phyloP scores from a whole-genome alignment of 2,797 vertebrate genomes.

The Cyprinella venusta region DNA sequence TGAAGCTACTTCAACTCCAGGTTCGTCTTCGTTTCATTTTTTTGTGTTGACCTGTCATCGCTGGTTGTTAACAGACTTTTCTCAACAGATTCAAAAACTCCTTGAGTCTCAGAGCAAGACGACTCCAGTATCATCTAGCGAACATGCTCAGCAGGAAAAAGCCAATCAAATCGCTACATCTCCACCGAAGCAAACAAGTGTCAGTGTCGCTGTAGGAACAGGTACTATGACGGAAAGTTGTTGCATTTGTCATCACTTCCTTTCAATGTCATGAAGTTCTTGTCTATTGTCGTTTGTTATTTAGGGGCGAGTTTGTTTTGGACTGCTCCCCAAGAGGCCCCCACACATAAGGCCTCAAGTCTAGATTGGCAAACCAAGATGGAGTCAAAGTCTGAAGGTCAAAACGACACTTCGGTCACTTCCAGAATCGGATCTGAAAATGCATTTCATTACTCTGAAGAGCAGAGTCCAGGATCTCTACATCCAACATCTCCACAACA shows the following conservation, averaged over 20 bases:
- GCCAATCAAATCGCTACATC: conserved; percentile 70
- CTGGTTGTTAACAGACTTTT: neutral
- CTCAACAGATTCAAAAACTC: conserved; percentile 88
- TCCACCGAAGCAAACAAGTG: conserved; percentile 65
- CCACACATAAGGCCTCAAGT: conserved; percentile 55
- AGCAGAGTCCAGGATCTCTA: conserved; percentile 45
- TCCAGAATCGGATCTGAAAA: conserved; percentile 71
- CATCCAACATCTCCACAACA: conserved; percentile 39
- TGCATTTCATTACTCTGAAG: conserved; percentile 50
- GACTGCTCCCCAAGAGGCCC: conserved; percentile 69
- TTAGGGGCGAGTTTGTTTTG: conserved; percentile 93
- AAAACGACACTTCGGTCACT: conserved; percentile 68
- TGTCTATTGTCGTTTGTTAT: conserved; percentile 39
- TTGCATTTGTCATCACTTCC: neutral
- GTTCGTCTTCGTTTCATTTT: conserved; percentile 66
- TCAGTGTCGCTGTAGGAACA: conserved; percentile 92
- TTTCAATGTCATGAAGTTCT: neutral
- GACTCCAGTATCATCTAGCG: conserved; percentile 56
- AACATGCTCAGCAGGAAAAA: conserved; percentile 39
- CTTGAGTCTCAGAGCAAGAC: conserved; percentile 84
- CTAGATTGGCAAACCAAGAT: conserved; percentile 67
- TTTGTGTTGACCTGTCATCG: neutral
- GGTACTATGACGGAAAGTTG: conserved; percentile 72
- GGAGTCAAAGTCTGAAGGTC: conserved; percentile 40
- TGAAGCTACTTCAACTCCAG: conserved; percentile 93